Evolutionary conservation across 2,113 vertebrate genomes (phyloP).

Genomic region (Dicaeum eximium): DNA sequence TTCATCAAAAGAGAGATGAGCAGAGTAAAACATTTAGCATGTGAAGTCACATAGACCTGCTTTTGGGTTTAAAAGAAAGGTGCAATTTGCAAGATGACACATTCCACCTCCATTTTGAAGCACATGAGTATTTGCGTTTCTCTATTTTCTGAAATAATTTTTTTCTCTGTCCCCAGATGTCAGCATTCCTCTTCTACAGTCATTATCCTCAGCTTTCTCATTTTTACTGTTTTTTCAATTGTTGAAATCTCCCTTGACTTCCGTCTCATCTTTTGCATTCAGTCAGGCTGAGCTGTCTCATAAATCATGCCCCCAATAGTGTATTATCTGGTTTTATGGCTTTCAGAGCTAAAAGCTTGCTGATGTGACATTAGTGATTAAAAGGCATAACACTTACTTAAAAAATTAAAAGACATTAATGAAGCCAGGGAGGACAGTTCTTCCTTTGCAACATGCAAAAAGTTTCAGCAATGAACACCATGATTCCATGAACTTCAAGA

Average conservation of each 20-base stretch:
- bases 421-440: neutral
- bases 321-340: neutral
- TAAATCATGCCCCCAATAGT: neutral
- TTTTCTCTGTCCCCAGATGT: neutral
- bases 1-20: neutral
- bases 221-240: neutral
- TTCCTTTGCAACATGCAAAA: neutral
- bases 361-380: neutral
- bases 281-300: neutral
- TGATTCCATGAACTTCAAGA: neutral
- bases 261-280: neutral
- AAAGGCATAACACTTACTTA: neutral
- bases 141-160: neutral
- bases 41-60: neutral
- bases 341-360: neutral
- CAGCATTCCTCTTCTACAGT: neutral
- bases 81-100: neutral
- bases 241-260: neutral
- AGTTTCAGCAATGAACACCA: neutral
- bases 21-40: neutral
- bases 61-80: neutral
- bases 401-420: neutral
- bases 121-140: neutral
- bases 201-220: neutral
- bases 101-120: neutral